Evolutionary conservation across 2,797 vertebrate species (phyloP).

Genomic region (Falco novaeseelandiae): DNA sequence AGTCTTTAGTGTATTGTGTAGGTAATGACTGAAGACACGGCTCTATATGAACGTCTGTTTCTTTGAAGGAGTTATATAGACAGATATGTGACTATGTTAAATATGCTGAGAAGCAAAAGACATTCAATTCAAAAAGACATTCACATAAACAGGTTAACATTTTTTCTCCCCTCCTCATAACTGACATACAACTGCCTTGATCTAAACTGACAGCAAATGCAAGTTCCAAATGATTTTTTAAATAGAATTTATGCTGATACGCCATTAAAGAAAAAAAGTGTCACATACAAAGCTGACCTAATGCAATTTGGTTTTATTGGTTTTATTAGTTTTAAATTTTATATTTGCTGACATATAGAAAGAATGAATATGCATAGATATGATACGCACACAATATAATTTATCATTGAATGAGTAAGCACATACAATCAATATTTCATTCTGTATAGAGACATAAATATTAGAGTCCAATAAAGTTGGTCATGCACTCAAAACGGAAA

Average conservation of each 20-base stretch:
- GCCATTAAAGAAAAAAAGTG: not conserved
- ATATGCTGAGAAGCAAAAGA: not conserved
- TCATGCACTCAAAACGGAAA: slow-evolving; percentile 1
- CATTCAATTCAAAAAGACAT: not conserved
- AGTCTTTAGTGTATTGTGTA: not conserved
- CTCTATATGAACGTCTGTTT: not conserved
- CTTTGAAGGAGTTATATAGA: not conserved
- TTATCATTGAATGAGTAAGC: not conserved
- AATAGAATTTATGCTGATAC: not conserved
- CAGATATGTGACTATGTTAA: not conserved
- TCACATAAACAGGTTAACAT: not conserved
- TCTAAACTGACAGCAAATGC: slow-evolving; percentile 8
- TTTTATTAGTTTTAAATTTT: not conserved
- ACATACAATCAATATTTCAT: not conserved
- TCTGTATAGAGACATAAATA: not conserved
- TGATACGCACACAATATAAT: not conserved
- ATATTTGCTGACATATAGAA: not conserved
- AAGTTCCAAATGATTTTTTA: not conserved
- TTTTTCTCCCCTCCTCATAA: not conserved
- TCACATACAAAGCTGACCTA: not conserved
- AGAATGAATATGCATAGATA: not conserved
- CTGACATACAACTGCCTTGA: not conserved
- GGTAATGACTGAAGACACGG: not conserved
- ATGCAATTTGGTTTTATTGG: not conserved
- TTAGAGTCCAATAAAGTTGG: not conserved